A percentile compares a stretch with the other conserved stretches of the same genome.
phyloP scores from a whole-genome alignment of 35 echinoderm and acorn worm genomes.

The Apostichopus californicus region DNA sequence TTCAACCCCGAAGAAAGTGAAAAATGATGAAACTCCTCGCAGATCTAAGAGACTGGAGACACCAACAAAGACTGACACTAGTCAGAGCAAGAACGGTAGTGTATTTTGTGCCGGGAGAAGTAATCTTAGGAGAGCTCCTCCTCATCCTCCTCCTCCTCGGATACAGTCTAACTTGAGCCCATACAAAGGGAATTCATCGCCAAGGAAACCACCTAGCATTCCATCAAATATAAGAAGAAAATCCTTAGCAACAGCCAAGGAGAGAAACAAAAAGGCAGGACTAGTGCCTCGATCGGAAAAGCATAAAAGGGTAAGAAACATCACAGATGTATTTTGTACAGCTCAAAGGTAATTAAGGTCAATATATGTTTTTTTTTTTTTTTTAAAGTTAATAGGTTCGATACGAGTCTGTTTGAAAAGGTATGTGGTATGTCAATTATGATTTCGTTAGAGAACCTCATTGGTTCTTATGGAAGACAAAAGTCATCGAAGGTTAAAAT shows the following conservation, averaged over 20 bases:
- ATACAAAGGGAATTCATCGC: background rate
- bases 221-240: background rate
- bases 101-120: background rate
- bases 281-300: background rate
- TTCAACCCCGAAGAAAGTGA: background rate
- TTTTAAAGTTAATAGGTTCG: background rate
- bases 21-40: background rate
- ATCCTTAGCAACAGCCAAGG: background rate
- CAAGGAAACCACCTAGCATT: background rate
- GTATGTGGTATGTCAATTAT: background rate
- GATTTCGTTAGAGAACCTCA: background rate
- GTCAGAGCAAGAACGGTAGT: no score
- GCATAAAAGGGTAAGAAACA: conserved; percentile 17
- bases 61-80: background rate
- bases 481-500: background rate
- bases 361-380: no score
- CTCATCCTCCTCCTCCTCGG: background rate
- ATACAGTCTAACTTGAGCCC: background rate
- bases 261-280: no score
- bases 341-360: background rate
- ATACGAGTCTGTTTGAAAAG: background rate
- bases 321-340: background rate
- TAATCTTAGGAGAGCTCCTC: background rate
- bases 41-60: background rate
- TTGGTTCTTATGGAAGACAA: background rate